Percentiles rank a stretch among this genome's conserved stretches.
Conservation (phyloP, 1,140 invertebrate species). For the Amyelois transitella region DNA sequence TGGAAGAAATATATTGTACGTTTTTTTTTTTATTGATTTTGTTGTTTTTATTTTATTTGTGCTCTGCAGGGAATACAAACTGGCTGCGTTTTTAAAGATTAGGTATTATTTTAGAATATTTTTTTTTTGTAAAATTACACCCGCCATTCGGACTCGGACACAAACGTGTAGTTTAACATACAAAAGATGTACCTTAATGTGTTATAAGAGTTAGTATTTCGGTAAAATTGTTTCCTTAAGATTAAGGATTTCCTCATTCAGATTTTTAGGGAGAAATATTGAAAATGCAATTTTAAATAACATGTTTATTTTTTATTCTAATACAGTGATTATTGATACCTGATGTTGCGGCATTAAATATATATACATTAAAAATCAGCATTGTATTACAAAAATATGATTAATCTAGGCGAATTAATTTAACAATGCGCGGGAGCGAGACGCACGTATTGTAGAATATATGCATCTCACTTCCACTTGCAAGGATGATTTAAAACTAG, state of each 20-base stretch:
- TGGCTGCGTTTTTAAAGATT: too few relatives aligned
- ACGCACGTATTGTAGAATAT: background rate
- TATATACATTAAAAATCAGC: background rate
- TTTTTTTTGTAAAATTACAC: too few relatives aligned
- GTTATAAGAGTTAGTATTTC: too few relatives aligned
- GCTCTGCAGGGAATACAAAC: too few relatives aligned
- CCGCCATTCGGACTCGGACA: too few relatives aligned
- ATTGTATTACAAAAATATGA: background rate
- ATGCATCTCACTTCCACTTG: background rate
- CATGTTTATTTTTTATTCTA: background rate
- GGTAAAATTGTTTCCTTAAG: too few relatives aligned
- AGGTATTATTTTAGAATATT: too few relatives aligned
- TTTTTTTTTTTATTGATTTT: too few relatives aligned
- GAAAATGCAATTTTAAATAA: background rate
- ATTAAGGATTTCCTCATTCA: background rate
- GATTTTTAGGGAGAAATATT: background rate
- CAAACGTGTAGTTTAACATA: too few relatives aligned
- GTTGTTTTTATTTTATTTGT: too few relatives aligned
- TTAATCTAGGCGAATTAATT: background rate
- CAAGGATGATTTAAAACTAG: background rate
- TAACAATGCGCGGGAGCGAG: slow-evolving; percentile 2
- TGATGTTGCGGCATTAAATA: background rate
- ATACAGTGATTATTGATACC: background rate
- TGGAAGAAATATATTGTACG: too few relatives aligned
- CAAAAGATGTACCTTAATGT: too few relatives aligned